Evolutionary conservation across 2,888 invertebrate genomes (phyloP), one percentile per base, ranked within the genome.

Genomic region (Cordilura impudica): DNA sequence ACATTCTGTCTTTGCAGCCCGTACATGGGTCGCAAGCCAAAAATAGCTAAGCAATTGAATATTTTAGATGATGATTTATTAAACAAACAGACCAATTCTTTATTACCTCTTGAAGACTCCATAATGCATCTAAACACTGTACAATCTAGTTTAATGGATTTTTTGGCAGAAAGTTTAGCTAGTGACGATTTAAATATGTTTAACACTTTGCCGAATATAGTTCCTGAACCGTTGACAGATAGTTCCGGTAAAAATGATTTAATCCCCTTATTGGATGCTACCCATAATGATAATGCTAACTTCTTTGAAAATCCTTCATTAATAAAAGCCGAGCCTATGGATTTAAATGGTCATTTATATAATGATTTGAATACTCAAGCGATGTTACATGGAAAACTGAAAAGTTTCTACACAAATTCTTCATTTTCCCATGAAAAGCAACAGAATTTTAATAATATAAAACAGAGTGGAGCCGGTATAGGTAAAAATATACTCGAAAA

Each of bases 131-230:
- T 89, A 0, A 89, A 84, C 71, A 86, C 87, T 7, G 87, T 89
- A 0, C 90, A 89, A 60, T 88, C 88, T 0, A 88, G 86, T 75
- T 81, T 90, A 8, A 88, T 88, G 87, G 90, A 89, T 72, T 89
- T 90, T 72, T 70, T 90, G 2, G 88, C 88, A 2, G 89, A 89
- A 74, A 90, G 85, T 74, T 81, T 89, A 14, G 84, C 85, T 0
- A 85, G 85, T 23, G 87, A 88, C 67, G 88, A 88, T 65, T 77
- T 88, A 16, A 83, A 82, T 67, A 84, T 89, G 79, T 87, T 89
- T 45, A 84, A 78, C 60, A 83, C 81, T 29, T 82, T 87, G 21
- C 85, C 85, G 6, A 85, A 84, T 63, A 86, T 86, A 26, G 84
- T 84, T 70, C 82, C 86, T 1, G 86, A 88, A 4, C 86, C 87